Base-by-base conservation (phyloP, 2,113 vertebrate genomes). In the Shinisaurus crocodilurus region DNA sequence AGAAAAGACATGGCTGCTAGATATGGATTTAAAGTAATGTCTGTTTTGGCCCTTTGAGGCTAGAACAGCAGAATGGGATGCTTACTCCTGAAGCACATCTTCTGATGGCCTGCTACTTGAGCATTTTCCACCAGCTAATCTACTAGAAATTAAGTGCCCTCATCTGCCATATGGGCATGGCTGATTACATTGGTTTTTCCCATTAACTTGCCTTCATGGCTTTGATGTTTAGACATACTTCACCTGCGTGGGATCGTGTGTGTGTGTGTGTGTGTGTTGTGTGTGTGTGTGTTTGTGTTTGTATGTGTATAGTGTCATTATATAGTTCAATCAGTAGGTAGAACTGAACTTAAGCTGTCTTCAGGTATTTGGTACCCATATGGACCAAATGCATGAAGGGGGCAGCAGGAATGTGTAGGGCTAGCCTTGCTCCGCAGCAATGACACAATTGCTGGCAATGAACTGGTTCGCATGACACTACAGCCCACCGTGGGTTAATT, bases 271-370 rank as follows among this genome's bases (percentile, higher is more conserved):
- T n/a, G n/a, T n/a, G n/a, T n/a, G n/a, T n/a, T n/a, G n/a, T n/a
- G n/a, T n/a, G n/a, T n/a, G n/a, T n/a, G n/a, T n/a, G n/a, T n/a
- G n/a, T n/a, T n/a, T n/a, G n/a, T 45, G 23, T 25, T 2, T 43
- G 43, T 0, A 7, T 3, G 79, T 57, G 16, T 8, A 32, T 70
- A 8, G n/a, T 23, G 2, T 2, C 0, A 0, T 6, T 86, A 50
- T 32, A 65, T 74, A 34, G 7, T 18, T 27, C n/a, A 43, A 23
- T 63, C 20, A 20, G 18, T 63, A 63, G 60, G 60, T 63, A 5
- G 60, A 16, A 63, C 60, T 63, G 60, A 18, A 54, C 9, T 54
- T 54, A 54, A 63, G 60, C 60, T 5, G 5, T 63, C 60, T 63
- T 63, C 60, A 63, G 60, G 18, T 20, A 12, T 63, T 63, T 63